Evolutionary conservation across 2,888 invertebrate species (phyloP).

Genomic region (Patella ulyssiponensis): DNA sequence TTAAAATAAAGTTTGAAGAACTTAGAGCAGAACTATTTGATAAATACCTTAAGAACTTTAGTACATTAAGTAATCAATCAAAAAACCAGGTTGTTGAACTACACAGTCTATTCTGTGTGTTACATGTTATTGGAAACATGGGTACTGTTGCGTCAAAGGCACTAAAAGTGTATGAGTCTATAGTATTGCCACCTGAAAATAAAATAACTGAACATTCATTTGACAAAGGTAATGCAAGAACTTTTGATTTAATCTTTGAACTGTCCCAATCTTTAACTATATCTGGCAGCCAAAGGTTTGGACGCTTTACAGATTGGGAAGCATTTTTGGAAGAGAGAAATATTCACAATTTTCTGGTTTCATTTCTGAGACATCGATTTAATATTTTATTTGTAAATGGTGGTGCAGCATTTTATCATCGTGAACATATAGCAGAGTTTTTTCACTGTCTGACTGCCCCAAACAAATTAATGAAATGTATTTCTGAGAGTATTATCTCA

Average conservation of each 20-base stretch:
- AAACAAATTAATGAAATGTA: conserved; percentile 3
- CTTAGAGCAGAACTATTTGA: background rate
- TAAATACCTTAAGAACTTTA: background rate
- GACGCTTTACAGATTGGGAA: background rate
- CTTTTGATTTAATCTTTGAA: background rate
- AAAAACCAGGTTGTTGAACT: background rate
- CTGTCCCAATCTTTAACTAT: background rate
- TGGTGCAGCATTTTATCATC: background rate
- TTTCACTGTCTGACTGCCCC: background rate
- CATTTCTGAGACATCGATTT: background rate
- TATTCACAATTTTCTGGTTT: background rate
- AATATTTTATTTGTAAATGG: background rate
- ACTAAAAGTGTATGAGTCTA: background rate
- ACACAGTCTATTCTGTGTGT: background rate
- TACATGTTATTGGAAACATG: conserved; percentile 3
- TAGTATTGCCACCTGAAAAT: background rate
- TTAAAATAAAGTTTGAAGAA: background rate
- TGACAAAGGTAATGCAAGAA: background rate
- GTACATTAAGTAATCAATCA: background rate
- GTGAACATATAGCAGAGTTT: background rate
- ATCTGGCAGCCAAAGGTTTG: background rate
- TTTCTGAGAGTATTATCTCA: background rate
- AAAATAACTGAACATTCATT: background rate
- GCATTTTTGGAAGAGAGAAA: background rate
- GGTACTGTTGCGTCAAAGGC: background rate